phyloP scores from a whole-genome alignment of 2,113 vertebrate genomes.

The Leptobrachium leishanense region DNA sequence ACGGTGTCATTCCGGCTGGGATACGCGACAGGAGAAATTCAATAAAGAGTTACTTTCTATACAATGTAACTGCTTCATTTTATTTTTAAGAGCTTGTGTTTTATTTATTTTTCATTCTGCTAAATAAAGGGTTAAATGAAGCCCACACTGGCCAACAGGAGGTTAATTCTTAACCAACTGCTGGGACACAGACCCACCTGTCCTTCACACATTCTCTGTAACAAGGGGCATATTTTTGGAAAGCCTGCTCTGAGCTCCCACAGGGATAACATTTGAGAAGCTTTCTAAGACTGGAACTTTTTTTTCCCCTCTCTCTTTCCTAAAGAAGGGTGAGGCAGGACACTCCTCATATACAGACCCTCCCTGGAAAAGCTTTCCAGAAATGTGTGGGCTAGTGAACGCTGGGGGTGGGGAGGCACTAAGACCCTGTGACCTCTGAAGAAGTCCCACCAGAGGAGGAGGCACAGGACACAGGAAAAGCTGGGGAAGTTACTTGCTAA shows the following conservation, averaged over 20 bases:
- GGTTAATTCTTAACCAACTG: neutral
- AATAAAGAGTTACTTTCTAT: no score
- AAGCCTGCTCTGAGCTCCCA: constrained; percentile 16
- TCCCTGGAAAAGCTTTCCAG: constrained; percentile 47
- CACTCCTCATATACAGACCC: constrained; percentile 46
- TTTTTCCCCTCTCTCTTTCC: constrained; percentile 12
- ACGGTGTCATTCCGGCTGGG: no score
- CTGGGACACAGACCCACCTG: constrained; percentile 23
- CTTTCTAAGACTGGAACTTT: constrained; percentile 27
- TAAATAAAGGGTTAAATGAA: neutral
- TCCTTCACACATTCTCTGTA: constrained; percentile 9
- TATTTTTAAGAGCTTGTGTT: no score
- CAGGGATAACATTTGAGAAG: constrained; percentile 30
- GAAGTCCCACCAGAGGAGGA: constrained; percentile 31
- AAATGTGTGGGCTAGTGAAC: constrained; percentile 42
- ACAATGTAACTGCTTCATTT: no score
- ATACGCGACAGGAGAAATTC: no score
- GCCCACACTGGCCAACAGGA: neutral
- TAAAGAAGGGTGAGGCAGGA: constrained; percentile 42
- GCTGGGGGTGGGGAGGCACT: constrained; percentile 33
- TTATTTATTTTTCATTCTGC: no score
- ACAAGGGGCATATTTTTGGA: constrained; percentile 41
- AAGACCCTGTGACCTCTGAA: constrained; percentile 43
- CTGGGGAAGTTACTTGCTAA: constrained; percentile 21
- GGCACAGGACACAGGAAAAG: constrained; percentile 36